Evolutionary conservation across 1,140 invertebrate species (phyloP).

Genomic region (Drosophila novamexicana): DNA sequence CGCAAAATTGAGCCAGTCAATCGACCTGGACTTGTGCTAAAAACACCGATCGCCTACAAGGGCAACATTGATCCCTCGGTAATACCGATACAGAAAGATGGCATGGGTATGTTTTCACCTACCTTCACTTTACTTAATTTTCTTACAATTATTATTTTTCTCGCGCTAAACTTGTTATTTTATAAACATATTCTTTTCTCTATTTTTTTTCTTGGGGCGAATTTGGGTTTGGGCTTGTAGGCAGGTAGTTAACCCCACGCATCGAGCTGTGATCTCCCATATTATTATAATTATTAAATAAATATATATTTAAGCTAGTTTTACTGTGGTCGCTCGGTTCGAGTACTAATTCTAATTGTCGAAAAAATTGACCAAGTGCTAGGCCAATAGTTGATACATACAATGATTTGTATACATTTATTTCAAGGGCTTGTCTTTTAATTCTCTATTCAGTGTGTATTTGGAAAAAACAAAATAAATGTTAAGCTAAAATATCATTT

Average conservation of each 20-base stretch:
- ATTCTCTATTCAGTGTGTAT: no score
- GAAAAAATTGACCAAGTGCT: no score
- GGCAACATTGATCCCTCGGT: slow-evolving; percentile 91
- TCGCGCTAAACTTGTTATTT: slow-evolving; percentile 16
- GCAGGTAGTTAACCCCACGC: not conserved
- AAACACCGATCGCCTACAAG: slow-evolving; percentile 92
- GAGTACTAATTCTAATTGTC: no score
- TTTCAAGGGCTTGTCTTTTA: no score
- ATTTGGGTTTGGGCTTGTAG: slow-evolving; percentile 58
- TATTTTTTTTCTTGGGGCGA: slow-evolving; percentile 11
- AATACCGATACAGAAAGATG: slow-evolving; percentile 92
- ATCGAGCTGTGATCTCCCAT: not conserved
- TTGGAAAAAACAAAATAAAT: no score
- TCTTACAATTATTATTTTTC: slow-evolving; percentile 16
- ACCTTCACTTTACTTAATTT: slow-evolving; percentile 37
- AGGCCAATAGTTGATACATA: no score
- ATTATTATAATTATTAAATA: not conserved
- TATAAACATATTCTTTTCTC: not conserved
- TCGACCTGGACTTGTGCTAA: slow-evolving; percentile 90
- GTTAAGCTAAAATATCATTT: no score
- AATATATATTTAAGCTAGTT: not conserved
- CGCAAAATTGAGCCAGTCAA: slow-evolving; percentile 90
- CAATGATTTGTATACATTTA: no score
- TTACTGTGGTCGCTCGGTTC: not conserved
- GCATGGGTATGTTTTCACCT: slow-evolving; percentile 88